phyloP scores from a whole-genome alignment of 2,113 vertebrate genomes.

The Rhadina sibilatrix region DNA sequence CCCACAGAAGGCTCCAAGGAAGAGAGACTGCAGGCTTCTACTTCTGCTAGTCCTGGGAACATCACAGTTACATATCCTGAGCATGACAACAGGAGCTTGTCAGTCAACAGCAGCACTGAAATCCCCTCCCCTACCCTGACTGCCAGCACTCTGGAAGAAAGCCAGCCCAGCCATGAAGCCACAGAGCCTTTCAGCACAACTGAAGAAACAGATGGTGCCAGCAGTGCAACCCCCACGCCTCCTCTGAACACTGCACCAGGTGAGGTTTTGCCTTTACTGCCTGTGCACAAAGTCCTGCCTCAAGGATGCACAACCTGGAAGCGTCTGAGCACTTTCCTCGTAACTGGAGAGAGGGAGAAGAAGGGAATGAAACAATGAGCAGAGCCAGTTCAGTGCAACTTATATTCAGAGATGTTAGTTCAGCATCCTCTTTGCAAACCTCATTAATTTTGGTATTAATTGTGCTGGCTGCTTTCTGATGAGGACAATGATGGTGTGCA shows the following conservation, averaged over 20 bases:
- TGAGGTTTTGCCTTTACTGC: constrained; percentile 20
- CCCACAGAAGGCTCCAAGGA: background rate
- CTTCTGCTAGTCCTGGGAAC: background rate
- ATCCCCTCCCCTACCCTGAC: background rate
- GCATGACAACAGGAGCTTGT: background rate
- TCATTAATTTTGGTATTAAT: background rate
- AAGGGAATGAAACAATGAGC: background rate
- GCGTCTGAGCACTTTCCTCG: background rate
- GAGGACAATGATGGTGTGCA: background rate
- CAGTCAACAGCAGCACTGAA: constrained; percentile 9
- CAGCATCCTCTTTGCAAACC: background rate
- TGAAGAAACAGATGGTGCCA: background rate
- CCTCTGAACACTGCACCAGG: background rate
- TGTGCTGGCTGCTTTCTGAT: background rate
- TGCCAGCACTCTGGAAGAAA: background rate
- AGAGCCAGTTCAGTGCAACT: background rate
- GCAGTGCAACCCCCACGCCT: background rate
- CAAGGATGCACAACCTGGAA: background rate
- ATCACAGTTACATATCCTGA: background rate
- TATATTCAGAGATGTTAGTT: background rate
- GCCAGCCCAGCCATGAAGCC: background rate
- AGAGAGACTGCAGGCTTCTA: background rate
- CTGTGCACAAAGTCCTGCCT: background rate
- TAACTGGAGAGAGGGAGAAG: background rate
- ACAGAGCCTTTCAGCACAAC: background rate